Base-by-base conservation (phyloP, 2,113 vertebrate genomes). In the Pollimyrus isidori region DNA sequence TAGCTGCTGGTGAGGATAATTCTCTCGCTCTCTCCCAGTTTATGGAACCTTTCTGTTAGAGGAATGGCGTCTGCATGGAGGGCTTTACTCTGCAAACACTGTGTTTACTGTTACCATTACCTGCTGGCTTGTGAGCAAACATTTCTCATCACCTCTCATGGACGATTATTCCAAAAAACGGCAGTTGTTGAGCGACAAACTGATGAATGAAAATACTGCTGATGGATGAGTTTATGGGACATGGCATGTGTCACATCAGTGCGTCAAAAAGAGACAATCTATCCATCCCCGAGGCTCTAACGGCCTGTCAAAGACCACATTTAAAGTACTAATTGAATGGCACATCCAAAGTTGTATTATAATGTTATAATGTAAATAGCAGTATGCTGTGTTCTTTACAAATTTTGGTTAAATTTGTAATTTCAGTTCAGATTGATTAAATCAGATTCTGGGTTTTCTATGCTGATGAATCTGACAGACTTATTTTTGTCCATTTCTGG, bases 81-180 rank as follows among this genome's bases (percentile, higher is more conserved):
- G 1, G 11, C 52, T 73, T 89, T n/a, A 50, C 62, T 87, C 42
- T 23, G 65, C 21, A 35, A 35, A 35, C 35, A 35, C 35, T 35
- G 35, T 87, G 53, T 23, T 48, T 35, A 48, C 84, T 39, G 26
- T 48, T 50, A 62, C 45, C 19, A 87, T 48, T 89, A 48, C 84
- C 46, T 10, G 45, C 56, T 23, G 50, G 52, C 45, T 89, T 86
- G 56, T 73, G 23, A 84, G 46, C 21, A 45, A 45, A 80, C 17
- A 19, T 80, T 42, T 23, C 53, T 90, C 76, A 87, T 87, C 62
- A 76, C 56, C 45, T 69, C 21, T 87, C 62, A 42, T 50, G 85
- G 49, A 56, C 80, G 80, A 90, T 87, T 90, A 89, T 39, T 48
- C 39, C 89, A 73, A 53, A 69, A 87, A 85, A 89, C 48, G 52